Evolutionary conservation across 2,797 vertebrate genomes (phyloP).

Genomic region (Luscinia megarhynchos): DNA sequence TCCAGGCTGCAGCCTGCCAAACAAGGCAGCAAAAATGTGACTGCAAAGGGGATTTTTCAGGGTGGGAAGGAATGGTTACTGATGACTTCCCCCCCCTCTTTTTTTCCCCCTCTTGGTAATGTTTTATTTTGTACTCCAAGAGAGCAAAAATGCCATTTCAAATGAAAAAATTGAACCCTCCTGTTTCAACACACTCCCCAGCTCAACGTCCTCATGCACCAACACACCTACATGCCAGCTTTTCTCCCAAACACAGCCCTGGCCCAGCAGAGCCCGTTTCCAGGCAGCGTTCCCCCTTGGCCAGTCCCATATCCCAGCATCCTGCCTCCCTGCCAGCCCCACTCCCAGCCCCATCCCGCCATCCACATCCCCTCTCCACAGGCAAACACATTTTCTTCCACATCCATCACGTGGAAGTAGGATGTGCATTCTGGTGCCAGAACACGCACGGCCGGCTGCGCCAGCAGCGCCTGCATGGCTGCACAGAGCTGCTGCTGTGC

Average conservation of each 20-base stretch:
- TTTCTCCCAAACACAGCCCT: background rate
- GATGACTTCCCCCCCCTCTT: accelerated
- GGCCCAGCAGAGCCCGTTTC: background rate
- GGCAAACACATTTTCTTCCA: background rate
- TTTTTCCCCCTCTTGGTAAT: background rate
- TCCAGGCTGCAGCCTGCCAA: background rate
- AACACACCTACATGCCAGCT: constrained; percentile 35
- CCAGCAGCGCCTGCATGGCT: background rate
- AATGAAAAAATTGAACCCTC: constrained; percentile 34
- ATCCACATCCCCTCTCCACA: background rate
- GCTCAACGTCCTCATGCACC: background rate
- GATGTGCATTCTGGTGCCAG: constrained; percentile 33
- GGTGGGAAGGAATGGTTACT: background rate
- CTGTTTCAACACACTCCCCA: background rate
- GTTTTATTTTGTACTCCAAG: background rate
- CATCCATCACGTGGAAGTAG: constrained; percentile 23
- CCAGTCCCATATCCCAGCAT: background rate
- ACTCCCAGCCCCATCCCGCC: background rate
- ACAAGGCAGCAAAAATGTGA: background rate
- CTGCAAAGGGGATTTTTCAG: background rate
- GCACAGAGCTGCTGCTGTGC: constrained; percentile 33
- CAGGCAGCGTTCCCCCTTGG: background rate
- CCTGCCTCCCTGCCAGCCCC: background rate
- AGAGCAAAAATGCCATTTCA: constrained; percentile 25
- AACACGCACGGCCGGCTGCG: background rate